Base-by-base conservation (phyloP, 2,797 vertebrate species). In the Salmo trutta region DNA sequence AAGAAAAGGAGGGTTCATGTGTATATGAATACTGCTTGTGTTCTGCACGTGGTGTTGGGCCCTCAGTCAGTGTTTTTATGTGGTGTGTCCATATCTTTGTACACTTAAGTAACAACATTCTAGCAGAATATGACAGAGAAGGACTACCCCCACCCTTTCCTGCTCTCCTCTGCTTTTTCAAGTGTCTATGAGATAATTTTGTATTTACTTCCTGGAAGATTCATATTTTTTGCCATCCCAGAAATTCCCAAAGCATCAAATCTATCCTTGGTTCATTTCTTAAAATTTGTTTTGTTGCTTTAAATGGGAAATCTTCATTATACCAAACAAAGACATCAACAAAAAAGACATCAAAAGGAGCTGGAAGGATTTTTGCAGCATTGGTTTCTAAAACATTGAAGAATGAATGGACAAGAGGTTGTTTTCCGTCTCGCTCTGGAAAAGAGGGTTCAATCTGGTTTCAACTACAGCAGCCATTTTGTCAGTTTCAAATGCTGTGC, bases 351-450 rank as follows among this genome's bases (percentile, higher is more conserved):
- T 27, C 80, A 79, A 76, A 24, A 31, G 24, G 17, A 75, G 75
- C 64, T 75, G 66, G 66, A 68, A 83, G n/a, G 24, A 72, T n/a
- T 64, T 71, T 84, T 87, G 88, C 82, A 87, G 84, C 84, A 87
- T 88, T 56, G 52, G 1, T 81, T 83, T 86, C 67, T 47, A 41
- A 66, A 82, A 81, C 31, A 54, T 72, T 75, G 72, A 33, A 74
- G 71, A 76, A 75, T 31, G 19, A 75, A 81, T 74, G 68, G 1
- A 75, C 75, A 76, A 16, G n/a, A 62, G 47, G 68, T 27, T 10
- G 64, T 64, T 53, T 56, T 71, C 62, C 19, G 36, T 36, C 4
- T 69, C 21, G 19, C 7, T 67, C 33, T 19, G 51, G 19, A 36
- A 36, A 54, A 73, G 21, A 65, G 73, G 59, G 73, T 24, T 2